These are phyloP conservation scores for Hyppa rectilinea DNA, from an alignment of 2,888 invertebrate species.

Conservation along the genomic window DNA sequence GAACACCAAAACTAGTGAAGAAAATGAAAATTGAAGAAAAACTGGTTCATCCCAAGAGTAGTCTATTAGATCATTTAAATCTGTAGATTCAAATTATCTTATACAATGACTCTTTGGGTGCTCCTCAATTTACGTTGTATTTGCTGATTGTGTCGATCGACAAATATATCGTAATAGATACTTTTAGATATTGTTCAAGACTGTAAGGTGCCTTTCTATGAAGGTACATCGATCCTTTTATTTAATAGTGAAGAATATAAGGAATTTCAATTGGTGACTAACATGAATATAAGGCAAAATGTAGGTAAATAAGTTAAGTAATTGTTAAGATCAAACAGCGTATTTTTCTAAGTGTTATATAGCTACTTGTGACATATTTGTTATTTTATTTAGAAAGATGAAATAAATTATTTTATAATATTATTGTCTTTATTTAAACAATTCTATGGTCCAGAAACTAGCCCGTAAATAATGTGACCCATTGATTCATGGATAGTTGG, in stretches of 20 bases:
- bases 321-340: neutral
- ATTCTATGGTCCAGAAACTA: neutral
- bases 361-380: conserved; percentile 25
- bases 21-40: conserved; percentile 86
- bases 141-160: conserved; percentile 12
- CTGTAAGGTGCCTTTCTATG: conserved; percentile 18
- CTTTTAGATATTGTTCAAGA: conserved; percentile 26
- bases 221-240: neutral
- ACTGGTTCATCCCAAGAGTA: conserved; percentile 73
- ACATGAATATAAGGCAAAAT: neutral
- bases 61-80: conserved; percentile 82
- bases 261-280: neutral
- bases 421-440: conserved; percentile 5
- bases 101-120: conserved; percentile 39
- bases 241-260: conserved; percentile 1
- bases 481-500: neutral
- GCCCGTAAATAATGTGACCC: neutral
- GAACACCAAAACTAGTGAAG: conserved; percentile 87
- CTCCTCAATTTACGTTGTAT: conserved; percentile 17
- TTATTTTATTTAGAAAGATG: conserved; percentile 18
- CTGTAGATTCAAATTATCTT: conserved; percentile 30
- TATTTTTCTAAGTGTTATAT: conserved; percentile 2
- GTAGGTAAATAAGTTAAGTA: conserved; percentile 44
- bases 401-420: conserved; percentile 32
- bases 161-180: conserved; percentile 14